Base-by-base conservation (phyloP, 2,888 invertebrate genomes). In the Scaptomyza parva region DNA sequence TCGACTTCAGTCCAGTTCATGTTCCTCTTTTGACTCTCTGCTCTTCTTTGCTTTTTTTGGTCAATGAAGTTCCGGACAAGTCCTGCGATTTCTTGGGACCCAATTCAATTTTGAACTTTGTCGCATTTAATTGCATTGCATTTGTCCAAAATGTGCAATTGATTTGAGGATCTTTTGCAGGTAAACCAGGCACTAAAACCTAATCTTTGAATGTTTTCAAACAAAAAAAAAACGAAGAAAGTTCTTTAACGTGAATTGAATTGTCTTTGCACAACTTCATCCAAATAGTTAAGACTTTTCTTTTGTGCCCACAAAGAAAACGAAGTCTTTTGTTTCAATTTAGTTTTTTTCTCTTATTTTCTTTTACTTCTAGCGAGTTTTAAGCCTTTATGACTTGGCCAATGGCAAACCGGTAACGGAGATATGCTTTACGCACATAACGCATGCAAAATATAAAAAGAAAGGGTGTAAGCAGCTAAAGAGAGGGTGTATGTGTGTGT, bases 61-160 rank as follows among this genome's bases (percentile, higher is more conserved):
- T 60, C 70, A 70, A 72, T 58, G 40, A 53, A 69, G 55, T 63
- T 53, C 24, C 43, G 52, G 37, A 54, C 58, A 69, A 64, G 67
- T 70, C 30, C 73, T 57, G 66, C 60, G 67, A 77, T 64, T 74
- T 71, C 74, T 44, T 51, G 48, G 59, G 17, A 30, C 18, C 57
- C 54, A 85, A 84, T 85, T 84, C 79, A 82, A 87, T 84, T 87
- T 85, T 66, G 62, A 87, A 84, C 86, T 84, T 84, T 87, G 85
- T 84, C 79, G 75, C 86, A 84, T 85, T 84, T 84, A 84, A 84
- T 84, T 84, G 87, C 86, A 87, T 84, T 87, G 87, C 83, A 84
- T 75, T 78, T 78, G 63, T 70, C 6, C 72, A 70, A 76, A 75
- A 76, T 67, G 64, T 64, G 71, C 64, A 71, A 74, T 81, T 81